Evolutionary conservation across 2,888 invertebrate genomes (phyloP), one percentile per base, ranked within the genome.

Genomic region (Agrilus mali): DNA sequence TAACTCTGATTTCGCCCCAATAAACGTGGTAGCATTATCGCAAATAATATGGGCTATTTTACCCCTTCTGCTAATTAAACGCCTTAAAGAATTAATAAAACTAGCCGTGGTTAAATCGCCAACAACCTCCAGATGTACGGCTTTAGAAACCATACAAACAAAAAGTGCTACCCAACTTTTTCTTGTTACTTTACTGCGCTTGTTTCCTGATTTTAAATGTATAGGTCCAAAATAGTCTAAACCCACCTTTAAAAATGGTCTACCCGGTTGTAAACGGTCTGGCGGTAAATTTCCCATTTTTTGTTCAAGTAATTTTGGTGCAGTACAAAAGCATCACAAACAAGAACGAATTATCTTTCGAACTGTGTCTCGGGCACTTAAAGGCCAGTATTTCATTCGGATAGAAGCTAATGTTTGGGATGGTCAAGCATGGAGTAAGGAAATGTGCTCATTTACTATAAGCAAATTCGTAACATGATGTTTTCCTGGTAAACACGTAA

Each of bases 401-500:
- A 27, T 27, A 10, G 27, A 27, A 10, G 27, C 27, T 10, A 27
- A 27, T 1, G 27, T 27, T 27, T 27, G 27, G 10, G 27, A 27
- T 27, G 27, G 10, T 20, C 38, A 27, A 5, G 22, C 31, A 5
- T 33, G 40, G 22, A 34, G 8, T 40, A 33, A 12, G 7, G 33
- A 10, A 2, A 6, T 10, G 17, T 40, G 7, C 15, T 46, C 46
- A 2, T 16, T 10, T 34, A n/a, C 6, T 4, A 46, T 22, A 8
- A 46, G 40, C 4, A 41, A 16, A 38, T 40, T 40, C 7, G 46
- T 41, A 10, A 46, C 10, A 2, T 36, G 16, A 15, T 40, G 39
- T 6, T 40, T 41, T 16, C 16, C 31, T 6, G 33, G 40, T 22
- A 47, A 17, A 47, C 44, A 2, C 44, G 44, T 7, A 42, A 14